phyloP scores from a whole-genome alignment of 1,140 invertebrate genomes.

The Heliconius congener region DNA sequence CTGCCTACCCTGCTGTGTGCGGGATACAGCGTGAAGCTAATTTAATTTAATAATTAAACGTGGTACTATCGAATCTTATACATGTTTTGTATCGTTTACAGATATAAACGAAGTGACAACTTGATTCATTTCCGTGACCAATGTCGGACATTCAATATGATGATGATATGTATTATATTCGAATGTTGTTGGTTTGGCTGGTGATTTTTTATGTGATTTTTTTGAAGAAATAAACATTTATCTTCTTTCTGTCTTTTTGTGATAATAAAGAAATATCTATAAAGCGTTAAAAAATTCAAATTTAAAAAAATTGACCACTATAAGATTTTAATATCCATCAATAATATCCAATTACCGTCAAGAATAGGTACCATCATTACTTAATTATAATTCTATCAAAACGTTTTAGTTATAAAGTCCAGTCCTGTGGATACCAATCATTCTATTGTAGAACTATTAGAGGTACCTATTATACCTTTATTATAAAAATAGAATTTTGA shows the following conservation, averaged over 20 bases:
- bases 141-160: conserved; percentile 44
- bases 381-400: conserved; percentile 45
- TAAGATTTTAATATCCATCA: not conserved
- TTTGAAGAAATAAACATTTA: not conserved
- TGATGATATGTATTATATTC: conserved; percentile 20
- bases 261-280: not conserved
- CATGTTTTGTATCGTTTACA: conserved; percentile 65
- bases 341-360: not conserved
- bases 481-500: conserved; percentile 63
- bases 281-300: not conserved
- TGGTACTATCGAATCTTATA: conserved; percentile 73
- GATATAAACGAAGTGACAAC: conserved; percentile 54
- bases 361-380: conserved; percentile 35
- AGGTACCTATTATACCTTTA: conserved; percentile 55
- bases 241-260: not conserved
- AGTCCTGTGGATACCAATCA: conserved; percentile 56
- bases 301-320: not conserved
- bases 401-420: conserved; percentile 46
- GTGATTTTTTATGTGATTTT: not conserved
- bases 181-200: not conserved
- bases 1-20: no score
- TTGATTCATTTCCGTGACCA: conserved; percentile 53
- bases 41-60: conserved; percentile 20
- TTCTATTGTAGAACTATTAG: conserved; percentile 46
- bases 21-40: no score